phyloP scores from a whole-genome alignment of 2,888 invertebrate species.

The Ichneumoninae sp. region DNA sequence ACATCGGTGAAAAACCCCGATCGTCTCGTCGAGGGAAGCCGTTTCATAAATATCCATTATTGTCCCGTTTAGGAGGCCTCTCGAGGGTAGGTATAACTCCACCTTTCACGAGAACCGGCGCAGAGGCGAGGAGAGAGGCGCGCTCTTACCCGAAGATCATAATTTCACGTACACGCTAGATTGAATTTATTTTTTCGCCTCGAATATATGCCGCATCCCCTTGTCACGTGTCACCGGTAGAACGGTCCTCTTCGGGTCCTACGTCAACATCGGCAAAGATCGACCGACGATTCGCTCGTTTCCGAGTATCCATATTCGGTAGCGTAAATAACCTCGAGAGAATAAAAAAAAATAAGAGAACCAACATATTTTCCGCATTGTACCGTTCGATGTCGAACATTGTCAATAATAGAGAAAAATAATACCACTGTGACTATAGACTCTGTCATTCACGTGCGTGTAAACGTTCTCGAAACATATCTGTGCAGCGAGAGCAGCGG shows the following conservation, averaged over 20 bases:
- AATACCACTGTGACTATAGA: constrained; percentile 21
- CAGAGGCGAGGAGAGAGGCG: background rate
- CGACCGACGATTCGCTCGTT: constrained; percentile 28
- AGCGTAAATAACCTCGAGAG: constrained; percentile 34
- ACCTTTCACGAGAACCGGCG: constrained; percentile 34
- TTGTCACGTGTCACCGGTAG: constrained; percentile 68
- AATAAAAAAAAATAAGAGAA: constrained; percentile 5
- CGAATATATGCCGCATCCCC: constrained; percentile 64
- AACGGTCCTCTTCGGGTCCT: constrained; percentile 40
- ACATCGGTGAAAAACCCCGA: constrained; percentile 45
- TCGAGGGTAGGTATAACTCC: constrained; percentile 31
- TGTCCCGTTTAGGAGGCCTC: constrained; percentile 69
- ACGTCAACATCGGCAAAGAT: constrained; percentile 49
- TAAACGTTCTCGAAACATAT: constrained; percentile 10
- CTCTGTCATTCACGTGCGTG: constrained; percentile 1
- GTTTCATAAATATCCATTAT: constrained; percentile 79
- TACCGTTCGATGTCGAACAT: constrained; percentile 32
- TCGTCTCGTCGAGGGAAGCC: constrained; percentile 57
- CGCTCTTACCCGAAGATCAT: constrained; percentile 65
- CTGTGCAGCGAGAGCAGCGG: background rate
- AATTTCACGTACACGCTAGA: constrained; percentile 69
- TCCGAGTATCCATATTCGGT: constrained; percentile 37
- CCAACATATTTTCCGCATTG: constrained; percentile 43
- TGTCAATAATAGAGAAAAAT: constrained; percentile 36
- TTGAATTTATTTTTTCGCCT: constrained; percentile 56